Evolutionary conservation across 2,797 vertebrate species (phyloP).

Genomic region (Prunella strophiata): DNA sequence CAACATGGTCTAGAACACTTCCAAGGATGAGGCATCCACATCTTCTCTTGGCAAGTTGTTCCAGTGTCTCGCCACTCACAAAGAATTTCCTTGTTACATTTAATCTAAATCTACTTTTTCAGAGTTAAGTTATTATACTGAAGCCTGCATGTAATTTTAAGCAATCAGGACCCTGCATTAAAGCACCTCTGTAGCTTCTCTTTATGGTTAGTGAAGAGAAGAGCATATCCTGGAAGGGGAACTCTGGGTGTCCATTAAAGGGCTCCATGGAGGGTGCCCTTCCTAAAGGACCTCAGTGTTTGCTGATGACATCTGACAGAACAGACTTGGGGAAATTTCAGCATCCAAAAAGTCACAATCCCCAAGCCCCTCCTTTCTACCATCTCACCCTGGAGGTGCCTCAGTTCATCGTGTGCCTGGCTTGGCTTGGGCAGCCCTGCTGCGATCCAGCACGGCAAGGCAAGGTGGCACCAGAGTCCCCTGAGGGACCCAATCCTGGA

Average conservation of each 20-base stretch:
- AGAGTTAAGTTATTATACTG: not conserved
- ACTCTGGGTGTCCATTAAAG: not conserved
- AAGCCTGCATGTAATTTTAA: not conserved
- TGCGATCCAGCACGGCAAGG: rapidly evolving
- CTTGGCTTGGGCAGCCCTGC: not conserved
- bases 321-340: not conserved
- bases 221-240: not conserved
- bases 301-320: not conserved
- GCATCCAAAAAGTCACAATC: not conserved
- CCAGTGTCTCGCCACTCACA: not conserved
- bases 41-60: not conserved
- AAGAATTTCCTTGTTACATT: not conserved
- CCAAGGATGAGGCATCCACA: rapidly evolving
- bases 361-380: not conserved
- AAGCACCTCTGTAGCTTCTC: not conserved
- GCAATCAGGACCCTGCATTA: not conserved
- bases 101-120: not conserved
- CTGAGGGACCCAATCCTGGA: conserved; percentile 7
- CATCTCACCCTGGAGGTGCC: not conserved
- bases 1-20: not conserved
- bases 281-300: not conserved
- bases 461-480: not conserved
- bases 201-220: not conserved
- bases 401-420: rapidly evolving
- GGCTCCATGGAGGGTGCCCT: not conserved